Percentiles rank a stretch among this genome's conserved stretches.
Conservation (phyloP, 2,888 invertebrate species). For the Pemphredon lugubris region DNA sequence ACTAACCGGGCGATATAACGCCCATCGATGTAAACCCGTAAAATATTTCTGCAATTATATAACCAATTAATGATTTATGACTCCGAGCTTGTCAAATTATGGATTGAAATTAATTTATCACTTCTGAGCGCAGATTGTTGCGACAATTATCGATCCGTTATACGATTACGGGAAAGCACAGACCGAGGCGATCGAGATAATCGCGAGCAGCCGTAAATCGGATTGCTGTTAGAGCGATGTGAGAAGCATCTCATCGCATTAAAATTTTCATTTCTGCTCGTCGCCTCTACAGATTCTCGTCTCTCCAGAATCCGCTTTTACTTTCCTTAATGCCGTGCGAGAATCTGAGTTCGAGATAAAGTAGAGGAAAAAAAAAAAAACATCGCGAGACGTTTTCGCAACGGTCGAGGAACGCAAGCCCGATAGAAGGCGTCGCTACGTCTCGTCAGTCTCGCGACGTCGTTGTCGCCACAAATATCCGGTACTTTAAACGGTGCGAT, state of each 20-base stretch:
- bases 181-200: too few species aligned
- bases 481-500: slow-evolving; percentile 53
- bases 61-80: background rate
- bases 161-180: too few species aligned
- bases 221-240: too few species aligned
- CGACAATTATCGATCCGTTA: background rate
- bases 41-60: background rate
- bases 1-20: background rate
- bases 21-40: background rate
- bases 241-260: too few species aligned
- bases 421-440: slow-evolving; percentile 44
- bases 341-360: background rate
- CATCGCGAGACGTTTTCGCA: slow-evolving; percentile 18
- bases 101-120: background rate
- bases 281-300: too few species aligned
- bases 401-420: slow-evolving; percentile 40
- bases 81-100: background rate
- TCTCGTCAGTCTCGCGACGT: slow-evolving; percentile 53
- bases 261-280: too few species aligned
- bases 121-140: background rate
- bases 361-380: slow-evolving; percentile 15
- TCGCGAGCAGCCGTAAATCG: too few species aligned
- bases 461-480: slow-evolving; percentile 46
- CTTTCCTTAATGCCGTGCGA: too few species aligned
- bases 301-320: too few species aligned